These are phyloP conservation scores for Cremastinae sp. DNA, from an alignment of 2,888 invertebrate species.

Conservation along the genomic window DNA sequence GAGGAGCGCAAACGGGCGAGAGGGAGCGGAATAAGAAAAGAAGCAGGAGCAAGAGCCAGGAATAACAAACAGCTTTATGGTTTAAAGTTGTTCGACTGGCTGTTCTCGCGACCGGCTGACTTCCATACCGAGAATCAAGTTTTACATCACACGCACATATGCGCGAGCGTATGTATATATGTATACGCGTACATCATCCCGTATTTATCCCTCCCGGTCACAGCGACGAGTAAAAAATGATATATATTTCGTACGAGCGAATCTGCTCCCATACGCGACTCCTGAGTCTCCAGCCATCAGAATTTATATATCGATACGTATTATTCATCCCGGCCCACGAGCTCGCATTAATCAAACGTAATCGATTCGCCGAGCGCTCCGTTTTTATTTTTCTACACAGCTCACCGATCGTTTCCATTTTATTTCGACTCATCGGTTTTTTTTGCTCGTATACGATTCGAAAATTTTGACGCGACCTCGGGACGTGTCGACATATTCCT, in stretches of 20 bases:
- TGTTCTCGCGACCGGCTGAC: constrained; percentile 48
- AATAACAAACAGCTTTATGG: constrained; percentile 54
- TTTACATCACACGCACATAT: constrained; percentile 29
- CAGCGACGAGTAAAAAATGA: not conserved
- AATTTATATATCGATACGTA: not conserved
- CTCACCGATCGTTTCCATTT: not conserved
- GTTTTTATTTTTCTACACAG: not conserved
- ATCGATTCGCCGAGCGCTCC: no score
- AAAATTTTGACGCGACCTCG: no score
- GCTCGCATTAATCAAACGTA: not conserved
- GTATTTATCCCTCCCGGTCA: constrained; percentile 8
- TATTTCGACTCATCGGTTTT: no score
- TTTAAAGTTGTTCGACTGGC: constrained; percentile 58
- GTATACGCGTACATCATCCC: constrained; percentile 5
- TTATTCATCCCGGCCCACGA: not conserved
- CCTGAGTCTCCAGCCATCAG: not conserved
- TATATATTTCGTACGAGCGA: constrained; percentile 16
- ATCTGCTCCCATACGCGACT: not conserved
- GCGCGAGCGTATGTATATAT: no score
- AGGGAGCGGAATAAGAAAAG: constrained; percentile 14
- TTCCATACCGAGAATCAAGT: constrained; percentile 54
- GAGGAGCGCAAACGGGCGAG: constrained; percentile 1
- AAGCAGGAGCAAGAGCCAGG: constrained; percentile 39
- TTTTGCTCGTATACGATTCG: no score
- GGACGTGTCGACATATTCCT: no score